These are phyloP conservation scores for Drosophila virilis DNA, from an alignment of 1,140 invertebrate genomes.

Conservation along the genomic window DNA sequence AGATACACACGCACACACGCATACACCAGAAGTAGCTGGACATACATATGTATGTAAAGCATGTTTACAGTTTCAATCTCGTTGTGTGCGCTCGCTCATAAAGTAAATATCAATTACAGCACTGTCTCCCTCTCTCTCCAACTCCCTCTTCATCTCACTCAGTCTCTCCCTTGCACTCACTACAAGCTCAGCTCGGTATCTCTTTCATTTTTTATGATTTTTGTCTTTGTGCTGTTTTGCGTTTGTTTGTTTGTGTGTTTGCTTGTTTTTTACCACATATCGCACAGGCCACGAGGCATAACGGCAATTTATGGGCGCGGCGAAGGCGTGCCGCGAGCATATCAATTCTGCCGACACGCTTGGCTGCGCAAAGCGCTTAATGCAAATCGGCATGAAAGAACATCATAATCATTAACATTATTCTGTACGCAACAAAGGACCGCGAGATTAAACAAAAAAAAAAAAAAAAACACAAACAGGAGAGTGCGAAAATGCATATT, in stretches of 20 bases:
- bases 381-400: constrained; percentile 1
- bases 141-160: constrained; percentile 12
- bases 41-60: constrained; percentile 62
- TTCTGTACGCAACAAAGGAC: neutral
- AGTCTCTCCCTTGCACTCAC: constrained; percentile 14
- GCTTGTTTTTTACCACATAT: constrained; percentile 6
- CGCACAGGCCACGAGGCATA: constrained; percentile 31
- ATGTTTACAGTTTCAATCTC: constrained; percentile 76
- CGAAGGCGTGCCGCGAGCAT: constrained; percentile 36
- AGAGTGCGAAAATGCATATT: neutral
- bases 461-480: neutral
- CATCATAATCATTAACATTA: neutral
- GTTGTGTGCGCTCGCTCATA: constrained; percentile 55
- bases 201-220: constrained; percentile 29
- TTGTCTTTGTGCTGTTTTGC: constrained; percentile 19
- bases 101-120: constrained; percentile 76
- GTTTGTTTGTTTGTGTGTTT: constrained; percentile 3
- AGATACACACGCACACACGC: neutral
- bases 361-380: constrained; percentile 20
- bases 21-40: constrained; percentile 27
- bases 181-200: constrained; percentile 3
- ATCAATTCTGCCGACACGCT: constrained; percentile 35
- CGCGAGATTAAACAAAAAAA: neutral
- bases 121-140: constrained; percentile 28
- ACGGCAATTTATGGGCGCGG: constrained; percentile 53